Evolutionary conservation across 2,797 vertebrate genomes (phyloP).

Genomic region (Oreochromis grahami): DNA sequence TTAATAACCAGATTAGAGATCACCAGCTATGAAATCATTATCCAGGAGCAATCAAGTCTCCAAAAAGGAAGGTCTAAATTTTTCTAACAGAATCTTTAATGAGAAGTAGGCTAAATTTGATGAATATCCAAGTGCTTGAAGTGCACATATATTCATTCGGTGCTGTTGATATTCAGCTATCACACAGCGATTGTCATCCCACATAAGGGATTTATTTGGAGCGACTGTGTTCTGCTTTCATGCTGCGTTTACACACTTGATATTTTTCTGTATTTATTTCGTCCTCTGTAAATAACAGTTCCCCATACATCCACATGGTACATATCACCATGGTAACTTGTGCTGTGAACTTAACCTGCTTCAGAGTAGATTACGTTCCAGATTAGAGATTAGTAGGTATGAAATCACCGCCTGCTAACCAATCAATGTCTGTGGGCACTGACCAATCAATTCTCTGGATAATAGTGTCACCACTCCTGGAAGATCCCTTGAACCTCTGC

Average conservation of each 20-base stretch:
- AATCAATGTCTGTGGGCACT: neutral
- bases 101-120: neutral
- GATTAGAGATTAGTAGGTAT: neutral
- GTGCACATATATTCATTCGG: neutral
- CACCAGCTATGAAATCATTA: neutral
- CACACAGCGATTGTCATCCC: neutral
- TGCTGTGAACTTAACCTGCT: neutral
- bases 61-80: neutral
- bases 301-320: neutral
- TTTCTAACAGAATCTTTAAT: neutral
- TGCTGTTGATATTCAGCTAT: neutral
- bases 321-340: neutral
- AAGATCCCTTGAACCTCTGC: neutral
- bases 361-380: neutral
- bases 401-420: neutral
- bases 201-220: neutral
- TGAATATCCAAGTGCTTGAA: neutral
- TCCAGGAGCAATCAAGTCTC: neutral
- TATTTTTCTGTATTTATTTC: rapidly evolving
- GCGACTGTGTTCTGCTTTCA: neutral
- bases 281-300: neutral
- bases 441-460: neutral
- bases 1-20: neutral
- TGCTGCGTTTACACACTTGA: neutral
- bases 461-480: neutral